A percentile compares a stretch with the other conserved stretches of the same genome.
phyloP scores from a whole-genome alignment of 2,797 vertebrate genomes.

The Tympanoctomys barrerae region DNA sequence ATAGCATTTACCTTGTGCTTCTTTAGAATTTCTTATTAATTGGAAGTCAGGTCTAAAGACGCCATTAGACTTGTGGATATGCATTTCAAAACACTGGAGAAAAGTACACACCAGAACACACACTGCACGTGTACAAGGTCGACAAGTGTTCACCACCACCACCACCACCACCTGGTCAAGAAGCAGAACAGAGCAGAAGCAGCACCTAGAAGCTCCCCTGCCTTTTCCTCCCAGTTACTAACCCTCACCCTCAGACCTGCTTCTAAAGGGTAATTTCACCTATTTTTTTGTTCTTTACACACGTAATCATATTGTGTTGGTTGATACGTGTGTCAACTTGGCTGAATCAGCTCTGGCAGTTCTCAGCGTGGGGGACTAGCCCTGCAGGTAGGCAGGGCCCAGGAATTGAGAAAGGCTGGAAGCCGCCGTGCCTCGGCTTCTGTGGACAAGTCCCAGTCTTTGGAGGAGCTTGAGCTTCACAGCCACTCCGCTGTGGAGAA shows the following conservation, averaged over 20 bases:
- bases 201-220: neutral
- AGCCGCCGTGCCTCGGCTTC: no score
- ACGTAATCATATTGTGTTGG: neutral
- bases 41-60: constrained; percentile 2
- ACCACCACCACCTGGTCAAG: neutral
- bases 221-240: neutral
- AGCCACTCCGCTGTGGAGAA: no score
- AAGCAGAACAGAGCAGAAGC: neutral
- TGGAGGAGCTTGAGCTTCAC: no score
- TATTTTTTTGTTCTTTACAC: neutral
- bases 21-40: neutral
- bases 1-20: neutral
- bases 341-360: no score
- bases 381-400: no score
- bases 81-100: neutral
- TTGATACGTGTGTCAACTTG: no score
- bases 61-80: neutral
- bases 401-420: no score
- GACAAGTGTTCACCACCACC: neutral
- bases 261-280: neutral
- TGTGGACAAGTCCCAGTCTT: no score
- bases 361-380: no score
- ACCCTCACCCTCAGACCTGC: neutral
- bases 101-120: neutral
- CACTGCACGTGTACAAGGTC: no score